A percentile compares a stretch with the other conserved stretches of the same genome.
Conservation (phyloP, 92 coral and sea anemone species). For the Hydrozoanthus gracilis region DNA sequence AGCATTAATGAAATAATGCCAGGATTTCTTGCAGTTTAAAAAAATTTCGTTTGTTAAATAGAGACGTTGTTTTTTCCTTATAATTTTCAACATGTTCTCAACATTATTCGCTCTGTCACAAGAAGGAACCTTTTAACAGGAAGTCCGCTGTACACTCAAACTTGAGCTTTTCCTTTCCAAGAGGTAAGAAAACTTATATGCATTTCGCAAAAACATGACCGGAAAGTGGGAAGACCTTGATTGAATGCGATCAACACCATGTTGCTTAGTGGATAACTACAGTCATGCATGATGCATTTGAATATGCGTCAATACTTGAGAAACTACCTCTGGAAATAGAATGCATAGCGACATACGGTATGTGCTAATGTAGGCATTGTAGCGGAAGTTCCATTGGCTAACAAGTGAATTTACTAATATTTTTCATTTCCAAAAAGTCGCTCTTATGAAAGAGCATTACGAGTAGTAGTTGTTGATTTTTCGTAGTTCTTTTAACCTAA, state of each 20-base stretch:
- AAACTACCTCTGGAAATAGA: constrained; percentile 93
- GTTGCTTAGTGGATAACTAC: constrained; percentile 41
- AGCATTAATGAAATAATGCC: neutral
- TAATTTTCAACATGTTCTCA: too few species aligned
- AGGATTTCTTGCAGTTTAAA: neutral
- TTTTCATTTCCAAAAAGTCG: too few species aligned
- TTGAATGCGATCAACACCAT: neutral
- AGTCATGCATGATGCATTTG: constrained; percentile 99
- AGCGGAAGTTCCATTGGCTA: too few species aligned
- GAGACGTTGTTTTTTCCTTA: too few species aligned
- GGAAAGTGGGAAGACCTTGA: neutral
- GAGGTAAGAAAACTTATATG: neutral
- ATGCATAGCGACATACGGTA: constrained; percentile 98
- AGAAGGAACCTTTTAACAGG: neutral
- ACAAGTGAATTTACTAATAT: too few species aligned
- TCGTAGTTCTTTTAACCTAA: too few species aligned
- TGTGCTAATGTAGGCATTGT: neutral
- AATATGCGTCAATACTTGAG: constrained; percentile 96
- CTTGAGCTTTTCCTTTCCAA: neutral
- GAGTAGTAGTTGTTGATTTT: too few species aligned
- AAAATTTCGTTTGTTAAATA: neutral
- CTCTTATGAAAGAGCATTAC: too few species aligned
- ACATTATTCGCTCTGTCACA: neutral
- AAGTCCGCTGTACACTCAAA: neutral
- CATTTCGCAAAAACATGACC: constrained; percentile 6